Evolutionary conservation across 2,888 invertebrate genomes (phyloP).

Genomic region (Entomobrya proxima): DNA sequence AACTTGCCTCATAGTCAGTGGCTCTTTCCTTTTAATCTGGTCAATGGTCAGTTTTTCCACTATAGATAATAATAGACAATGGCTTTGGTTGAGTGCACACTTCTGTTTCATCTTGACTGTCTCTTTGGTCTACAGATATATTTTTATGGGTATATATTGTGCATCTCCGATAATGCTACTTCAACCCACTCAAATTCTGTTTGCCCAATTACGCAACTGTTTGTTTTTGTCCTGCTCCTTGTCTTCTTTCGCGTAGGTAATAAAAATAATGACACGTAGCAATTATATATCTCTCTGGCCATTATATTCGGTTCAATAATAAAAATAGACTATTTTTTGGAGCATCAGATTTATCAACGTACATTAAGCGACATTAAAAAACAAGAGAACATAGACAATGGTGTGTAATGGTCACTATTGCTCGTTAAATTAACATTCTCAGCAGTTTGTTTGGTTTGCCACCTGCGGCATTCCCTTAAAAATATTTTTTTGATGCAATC

Average conservation of each 20-base stretch:
- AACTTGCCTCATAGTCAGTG: neutral
- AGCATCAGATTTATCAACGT: neutral
- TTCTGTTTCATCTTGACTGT: neutral
- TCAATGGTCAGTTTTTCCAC: conserved; percentile 4
- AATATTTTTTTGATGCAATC: no score
- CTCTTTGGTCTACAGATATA: no score
- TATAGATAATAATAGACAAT: conserved; percentile 41
- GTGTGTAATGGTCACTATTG: neutral
- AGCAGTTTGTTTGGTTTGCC: neutral
- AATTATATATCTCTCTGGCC: no score
- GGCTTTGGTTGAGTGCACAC: conserved; percentile 47
- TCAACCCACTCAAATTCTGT: no score
- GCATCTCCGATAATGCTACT: no score
- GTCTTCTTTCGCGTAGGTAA: no score
- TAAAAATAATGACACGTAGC: no score
- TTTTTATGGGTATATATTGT: neutral
- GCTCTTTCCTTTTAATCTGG: neutral
- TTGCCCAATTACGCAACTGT: neutral
- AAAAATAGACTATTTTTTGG: neutral
- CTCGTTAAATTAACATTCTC: neutral
- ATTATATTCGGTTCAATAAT: conserved; percentile 17
- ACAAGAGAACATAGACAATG: neutral
- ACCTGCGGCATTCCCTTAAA: conserved; percentile 1
- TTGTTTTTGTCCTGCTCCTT: no score
- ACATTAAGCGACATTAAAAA: no score